Base-by-base conservation (phyloP, 2,797 vertebrate species). In the Ataeniobius toweri region DNA sequence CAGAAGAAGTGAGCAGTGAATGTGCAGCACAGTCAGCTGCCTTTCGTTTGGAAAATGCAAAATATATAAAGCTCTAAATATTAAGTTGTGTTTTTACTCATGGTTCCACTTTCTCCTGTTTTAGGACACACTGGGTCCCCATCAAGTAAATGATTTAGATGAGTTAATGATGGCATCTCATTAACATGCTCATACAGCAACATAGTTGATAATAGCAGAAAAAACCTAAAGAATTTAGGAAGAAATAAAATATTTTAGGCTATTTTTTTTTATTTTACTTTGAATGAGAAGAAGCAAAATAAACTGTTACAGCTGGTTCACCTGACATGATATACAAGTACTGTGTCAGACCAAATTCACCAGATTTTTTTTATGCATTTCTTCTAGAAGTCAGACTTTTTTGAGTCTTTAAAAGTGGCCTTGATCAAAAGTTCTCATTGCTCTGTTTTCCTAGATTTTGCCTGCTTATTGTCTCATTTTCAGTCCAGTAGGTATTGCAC, bases 1-100 rank as follows among this genome's bases (percentile, higher is more conserved):
- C 78, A 55, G 5, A 68, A 53, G 70, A 78, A 77, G 71, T 59
- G 72, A 86, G 79, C 77, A 68, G 20, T 75, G 83, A 44, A 13
- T 76, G 69, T 80, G 77, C 78, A 26, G 77, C 81, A 56, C 56
- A 44, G 69, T 73, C 55, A 48, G 65, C 72, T 77, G 79, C 61
- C 67, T 39, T 81, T 39, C 46, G 22, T 48, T 71, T 53, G 50
- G 73, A 78, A 79, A 81, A 10, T 36, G 68, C 69, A 74, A 84
- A 76, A 67, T 6, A 44, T 44, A n/a, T n/a, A 68, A 68, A 68
- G 10, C 39, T 68, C 22, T 13, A 24, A 68, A 6, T 24, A n/a
- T 22, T 68, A 9, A 44, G 9, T 39, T 12, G 22, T 22, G 39
- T 24, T 44, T 68, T 41, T n/a, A 24, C 26, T 61, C 26, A 16